A percentile compares a stretch with the other conserved stretches of the same genome.
phyloP scores from a whole-genome alignment of 2,113 vertebrate species.

The Microtus montanus region DNA sequence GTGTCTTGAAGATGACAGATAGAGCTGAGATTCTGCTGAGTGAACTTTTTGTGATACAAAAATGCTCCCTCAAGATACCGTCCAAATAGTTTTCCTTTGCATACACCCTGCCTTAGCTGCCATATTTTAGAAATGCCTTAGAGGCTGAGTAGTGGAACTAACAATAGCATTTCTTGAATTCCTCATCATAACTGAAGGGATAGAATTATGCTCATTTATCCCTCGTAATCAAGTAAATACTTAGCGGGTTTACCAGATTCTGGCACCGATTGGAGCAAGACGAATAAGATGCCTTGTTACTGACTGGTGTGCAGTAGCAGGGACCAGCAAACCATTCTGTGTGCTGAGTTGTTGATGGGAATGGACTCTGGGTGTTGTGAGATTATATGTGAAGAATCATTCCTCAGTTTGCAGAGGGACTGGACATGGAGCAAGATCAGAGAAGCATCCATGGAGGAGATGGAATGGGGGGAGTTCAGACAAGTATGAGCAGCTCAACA shows the following conservation, averaged over 20 bases:
- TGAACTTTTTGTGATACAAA: conserved; percentile 43
- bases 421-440: background rate
- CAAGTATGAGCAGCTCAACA: background rate
- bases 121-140: conserved; percentile 14
- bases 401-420: background rate
- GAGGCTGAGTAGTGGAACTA: conserved; percentile 9
- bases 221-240: background rate
- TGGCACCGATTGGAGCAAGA: background rate
- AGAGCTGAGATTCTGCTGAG: background rate
- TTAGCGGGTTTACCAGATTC: background rate
- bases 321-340: background rate
- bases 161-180: background rate
- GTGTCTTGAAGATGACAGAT: conserved; percentile 37
- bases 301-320: background rate
- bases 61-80: conserved; percentile 22
- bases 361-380: background rate
- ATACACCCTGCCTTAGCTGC: background rate
- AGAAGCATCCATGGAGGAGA: background rate
- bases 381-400: background rate
- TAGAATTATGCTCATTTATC: background rate
- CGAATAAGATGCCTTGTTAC: background rate
- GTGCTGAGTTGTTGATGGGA: background rate
- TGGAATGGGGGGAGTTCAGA: background rate
- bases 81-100: conserved; percentile 34
- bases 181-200: background rate